Evolutionary conservation across 2,888 invertebrate genomes (phyloP).

Genomic region (Onthophagus sagittarius): DNA sequence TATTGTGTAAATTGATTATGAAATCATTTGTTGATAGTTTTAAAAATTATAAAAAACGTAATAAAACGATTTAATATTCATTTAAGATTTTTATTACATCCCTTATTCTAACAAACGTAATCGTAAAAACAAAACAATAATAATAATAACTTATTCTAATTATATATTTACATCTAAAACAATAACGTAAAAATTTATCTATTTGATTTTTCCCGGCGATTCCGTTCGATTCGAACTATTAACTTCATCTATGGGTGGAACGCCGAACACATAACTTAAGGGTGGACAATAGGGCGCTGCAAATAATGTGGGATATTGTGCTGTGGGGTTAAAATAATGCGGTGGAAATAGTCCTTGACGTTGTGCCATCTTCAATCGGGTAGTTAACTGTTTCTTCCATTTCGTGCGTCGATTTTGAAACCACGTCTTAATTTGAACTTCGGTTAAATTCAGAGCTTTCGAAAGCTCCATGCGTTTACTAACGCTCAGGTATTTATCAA

Average conservation of each 20-base stretch:
- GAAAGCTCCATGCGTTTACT: conserved; percentile 93
- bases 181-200: background rate
- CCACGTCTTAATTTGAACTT: conserved; percentile 97
- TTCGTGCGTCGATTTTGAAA: conserved; percentile 94
- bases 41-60: too few relatives aligned
- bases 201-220: conserved; percentile 13
- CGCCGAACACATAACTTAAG: conserved; percentile 58
- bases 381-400: conserved; percentile 95
- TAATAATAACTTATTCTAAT: conserved; percentile 16
- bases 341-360: conserved; percentile 74
- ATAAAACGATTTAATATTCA: too few relatives aligned
- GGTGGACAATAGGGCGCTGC: conserved; percentile 59
- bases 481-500: conserved; percentile 94
- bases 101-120: background rate
- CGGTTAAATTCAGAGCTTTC: conserved; percentile 81
- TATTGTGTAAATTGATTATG: too few relatives aligned
- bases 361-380: conserved; percentile 83
- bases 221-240: conserved; percentile 20
- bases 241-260: conserved; percentile 50
- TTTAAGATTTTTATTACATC: background rate
- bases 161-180: background rate
- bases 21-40: too few relatives aligned
- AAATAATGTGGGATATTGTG: conserved; percentile 59
- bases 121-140: background rate
- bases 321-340: conserved; percentile 62